These are phyloP conservation scores for Heliconius cydno DNA, from an alignment of 2,888 invertebrate species.

Conservation along the genomic window DNA sequence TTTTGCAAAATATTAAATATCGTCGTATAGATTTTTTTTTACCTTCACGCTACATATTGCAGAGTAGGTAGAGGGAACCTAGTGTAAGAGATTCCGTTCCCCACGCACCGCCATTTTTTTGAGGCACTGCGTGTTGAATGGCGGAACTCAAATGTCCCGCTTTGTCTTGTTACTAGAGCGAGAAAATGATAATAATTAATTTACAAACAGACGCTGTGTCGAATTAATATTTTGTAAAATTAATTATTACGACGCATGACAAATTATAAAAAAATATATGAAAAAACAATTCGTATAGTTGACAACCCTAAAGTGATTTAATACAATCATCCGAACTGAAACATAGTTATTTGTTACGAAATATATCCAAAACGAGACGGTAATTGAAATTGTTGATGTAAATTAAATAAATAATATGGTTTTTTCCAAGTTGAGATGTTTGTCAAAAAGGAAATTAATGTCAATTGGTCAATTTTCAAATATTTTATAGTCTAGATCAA, in stretches of 20 bases:
- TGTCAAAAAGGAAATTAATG: slow-evolving; percentile 22
- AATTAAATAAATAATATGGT: slow-evolving; percentile 16
- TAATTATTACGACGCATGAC: not conserved
- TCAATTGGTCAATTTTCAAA: slow-evolving; percentile 19
- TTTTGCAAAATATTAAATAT: too few relatives aligned
- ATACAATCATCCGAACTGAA: slow-evolving; percentile 11
- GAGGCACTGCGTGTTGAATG: too few relatives aligned
- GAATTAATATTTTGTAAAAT: not conserved
- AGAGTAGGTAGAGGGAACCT: too few relatives aligned
- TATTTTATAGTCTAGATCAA: slow-evolving; percentile 23
- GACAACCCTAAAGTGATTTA: slow-evolving; percentile 17
- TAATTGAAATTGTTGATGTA: slow-evolving; percentile 20
- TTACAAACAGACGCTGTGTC: not conserved
- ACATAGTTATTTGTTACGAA: slow-evolving; percentile 6
- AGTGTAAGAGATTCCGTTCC: too few relatives aligned
- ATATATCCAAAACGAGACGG: slow-evolving; percentile 17
- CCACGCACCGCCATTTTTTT: too few relatives aligned
- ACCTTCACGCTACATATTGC: too few relatives aligned
- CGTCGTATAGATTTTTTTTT: too few relatives aligned
- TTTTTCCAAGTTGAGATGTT: slow-evolving; percentile 20
- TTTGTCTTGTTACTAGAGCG: too few relatives aligned
- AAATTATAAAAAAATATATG: not conserved
- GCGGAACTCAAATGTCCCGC: too few relatives aligned
- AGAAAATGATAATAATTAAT: not conserved
- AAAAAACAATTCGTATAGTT: slow-evolving; percentile 2